Conservation (phyloP, 2,797 vertebrate species). For the Otus scops region DNA sequence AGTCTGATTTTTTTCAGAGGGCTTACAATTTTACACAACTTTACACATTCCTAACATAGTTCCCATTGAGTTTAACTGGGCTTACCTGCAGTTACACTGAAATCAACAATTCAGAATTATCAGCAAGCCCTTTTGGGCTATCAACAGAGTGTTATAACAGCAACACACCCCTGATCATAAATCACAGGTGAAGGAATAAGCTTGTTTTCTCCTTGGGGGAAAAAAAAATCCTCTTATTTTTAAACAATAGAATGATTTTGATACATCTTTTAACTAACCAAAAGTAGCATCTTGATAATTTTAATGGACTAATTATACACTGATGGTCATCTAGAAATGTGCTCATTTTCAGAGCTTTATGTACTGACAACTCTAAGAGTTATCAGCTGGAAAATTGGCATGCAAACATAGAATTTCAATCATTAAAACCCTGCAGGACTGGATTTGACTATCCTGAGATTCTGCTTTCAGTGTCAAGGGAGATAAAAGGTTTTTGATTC, state of each 20-base stretch:
- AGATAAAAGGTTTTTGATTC: neutral
- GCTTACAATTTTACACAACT: neutral
- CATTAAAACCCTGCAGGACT: slow-evolving; percentile 40
- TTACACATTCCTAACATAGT: neutral
- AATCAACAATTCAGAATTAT: neutral
- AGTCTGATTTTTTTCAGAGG: neutral
- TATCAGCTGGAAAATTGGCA: slow-evolving; percentile 71
- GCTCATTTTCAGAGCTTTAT: slow-evolving; percentile 63
- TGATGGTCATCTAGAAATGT: slow-evolving; percentile 72
- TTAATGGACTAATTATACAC: slow-evolving; percentile 74
- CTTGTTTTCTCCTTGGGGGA: neutral
- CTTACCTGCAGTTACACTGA: neutral
- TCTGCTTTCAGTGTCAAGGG: neutral
- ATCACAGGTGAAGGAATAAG: neutral
- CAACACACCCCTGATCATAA: neutral
- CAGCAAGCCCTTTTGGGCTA: neutral
- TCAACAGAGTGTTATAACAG: neutral
- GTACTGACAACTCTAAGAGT: slow-evolving; percentile 66
- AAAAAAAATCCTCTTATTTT: neutral
- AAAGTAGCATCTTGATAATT: slow-evolving; percentile 76
- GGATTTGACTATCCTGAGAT: slow-evolving; percentile 12
- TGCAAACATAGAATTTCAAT: slow-evolving; percentile 70
- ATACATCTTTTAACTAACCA: slow-evolving; percentile 74
- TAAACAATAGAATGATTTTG: slow-evolving; percentile 63
- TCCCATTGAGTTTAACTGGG: neutral